phyloP scores from a whole-genome alignment of 2,888 invertebrate species.

The Halictus quadricinctus region DNA sequence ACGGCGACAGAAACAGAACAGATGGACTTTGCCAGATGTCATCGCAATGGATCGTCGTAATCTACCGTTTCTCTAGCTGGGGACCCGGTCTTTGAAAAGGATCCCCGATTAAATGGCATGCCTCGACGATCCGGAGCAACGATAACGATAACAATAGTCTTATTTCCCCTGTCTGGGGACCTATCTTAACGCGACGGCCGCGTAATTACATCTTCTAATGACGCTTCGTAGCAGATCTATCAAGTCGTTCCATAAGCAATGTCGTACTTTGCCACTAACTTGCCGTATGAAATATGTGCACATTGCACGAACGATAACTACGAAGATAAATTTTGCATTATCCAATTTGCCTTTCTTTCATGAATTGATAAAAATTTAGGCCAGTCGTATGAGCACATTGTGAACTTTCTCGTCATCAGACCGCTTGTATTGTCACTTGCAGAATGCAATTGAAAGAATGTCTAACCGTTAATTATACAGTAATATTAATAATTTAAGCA shows the following conservation, averaged over 20 bases:
- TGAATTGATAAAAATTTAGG: not conserved
- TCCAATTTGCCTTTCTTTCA: not conserved
- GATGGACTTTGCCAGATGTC: slow-evolving; percentile 62
- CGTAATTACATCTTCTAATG: slow-evolving; percentile 15
- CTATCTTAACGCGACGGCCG: not conserved
- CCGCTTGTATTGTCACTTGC: too few relatives aligned
- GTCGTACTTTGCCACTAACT: not conserved
- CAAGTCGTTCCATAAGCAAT: not conserved
- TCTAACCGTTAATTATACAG: not conserved
- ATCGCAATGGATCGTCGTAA: slow-evolving; percentile 52
- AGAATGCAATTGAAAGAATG: too few relatives aligned
- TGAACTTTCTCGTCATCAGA: too few relatives aligned
- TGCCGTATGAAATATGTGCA: not conserved
- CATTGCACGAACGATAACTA: not conserved
- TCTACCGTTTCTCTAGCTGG: slow-evolving; percentile 42
- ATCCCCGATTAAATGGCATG: slow-evolving; percentile 38
- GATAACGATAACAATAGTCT: slow-evolving; percentile 43
- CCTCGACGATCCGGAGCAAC: slow-evolving; percentile 11
- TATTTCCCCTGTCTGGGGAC: not conserved
- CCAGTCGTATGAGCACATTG: not conserved
- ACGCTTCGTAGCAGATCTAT: not conserved
- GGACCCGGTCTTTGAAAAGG: slow-evolving; percentile 21
- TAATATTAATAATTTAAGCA: not conserved
- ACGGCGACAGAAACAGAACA: slow-evolving; percentile 61
- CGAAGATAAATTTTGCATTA: not conserved